A percentile compares a stretch with the other conserved stretches of the same genome.
These are phyloP conservation scores for Cyrtonyx montezumae DNA, from an alignment of 2,113 vertebrate genomes.

Conservation along the genomic window DNA sequence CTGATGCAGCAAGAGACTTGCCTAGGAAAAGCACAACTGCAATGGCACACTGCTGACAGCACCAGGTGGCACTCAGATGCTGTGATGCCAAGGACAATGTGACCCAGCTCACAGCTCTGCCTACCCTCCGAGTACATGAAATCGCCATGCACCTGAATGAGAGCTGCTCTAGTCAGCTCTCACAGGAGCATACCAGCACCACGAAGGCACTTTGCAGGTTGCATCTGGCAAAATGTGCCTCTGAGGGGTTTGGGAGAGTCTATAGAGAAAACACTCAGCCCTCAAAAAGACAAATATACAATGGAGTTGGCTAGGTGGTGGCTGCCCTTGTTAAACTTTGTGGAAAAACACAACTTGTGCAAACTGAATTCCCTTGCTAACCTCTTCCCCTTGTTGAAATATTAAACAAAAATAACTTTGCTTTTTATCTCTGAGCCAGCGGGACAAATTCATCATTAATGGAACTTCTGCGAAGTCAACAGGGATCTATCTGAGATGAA, in stretches of 20 bases:
- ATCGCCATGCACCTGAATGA: not conserved
- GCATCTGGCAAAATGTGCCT: conserved; percentile 24
- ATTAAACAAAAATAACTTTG: conserved; percentile 75
- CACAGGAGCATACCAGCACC: not conserved
- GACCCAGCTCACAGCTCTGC: not conserved
- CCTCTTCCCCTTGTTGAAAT: conserved; percentile 76
- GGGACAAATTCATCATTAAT: conserved; percentile 64
- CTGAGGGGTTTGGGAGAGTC: conserved; percentile 43
- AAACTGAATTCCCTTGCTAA: conserved; percentile 66
- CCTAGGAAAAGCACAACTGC: not conserved
- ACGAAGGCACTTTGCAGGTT: not conserved
- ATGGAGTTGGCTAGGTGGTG: conserved; percentile 53
- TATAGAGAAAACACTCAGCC: conserved; percentile 44
- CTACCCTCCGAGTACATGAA: not conserved
- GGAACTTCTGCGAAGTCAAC: conserved; percentile 61
- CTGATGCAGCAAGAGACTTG: not conserved
- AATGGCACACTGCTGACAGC: rapidly evolving
- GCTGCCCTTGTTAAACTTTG: conserved; percentile 63
- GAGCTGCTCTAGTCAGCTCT: not conserved
- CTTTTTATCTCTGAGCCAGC: conserved; percentile 73
- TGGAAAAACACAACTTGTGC: conserved; percentile 71
- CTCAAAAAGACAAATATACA: conserved; percentile 73
- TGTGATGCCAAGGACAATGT: not conserved
- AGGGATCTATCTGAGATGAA: conserved; percentile 48
- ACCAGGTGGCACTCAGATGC: conserved; percentile 33